Evolutionary conservation across 2,888 invertebrate species (phyloP), one percentile per base, ranked within the genome.

Genomic region (Mythimna impura): DNA sequence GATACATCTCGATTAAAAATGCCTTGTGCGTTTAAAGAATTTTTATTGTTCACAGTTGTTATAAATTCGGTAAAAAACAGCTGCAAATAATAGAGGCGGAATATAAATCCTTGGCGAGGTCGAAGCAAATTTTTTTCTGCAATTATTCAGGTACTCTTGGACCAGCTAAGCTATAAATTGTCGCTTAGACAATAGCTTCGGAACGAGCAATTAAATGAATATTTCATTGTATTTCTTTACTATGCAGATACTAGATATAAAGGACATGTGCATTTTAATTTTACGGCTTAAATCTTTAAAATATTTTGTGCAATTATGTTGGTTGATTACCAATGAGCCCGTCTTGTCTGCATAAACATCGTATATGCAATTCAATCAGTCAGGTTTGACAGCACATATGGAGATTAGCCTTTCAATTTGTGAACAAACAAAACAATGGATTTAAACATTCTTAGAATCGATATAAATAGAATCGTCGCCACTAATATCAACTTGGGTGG

Each of bases 171-270:
- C 85, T 67, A 92, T 95, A 94, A 94, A 94, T 94, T 89, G 78
- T 88, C 72, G 70, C 82, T 84, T 80, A 90, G 90, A 94, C 94
- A 93, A 94, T 92, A 88, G 91, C 84, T 86, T 88, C 87, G 81
- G 84, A 88, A 88, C 88, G 81, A 79, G 78, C 90, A 92, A 92
- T 93, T 92, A 92, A 88, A 93, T 94, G 92, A 94, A 94, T 94
- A 92, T 92, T 94, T 92, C 91, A 94, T 92, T 86, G 80, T 78
- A 87, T 92, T 92, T 92, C 91, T 76, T 84, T 61, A 78, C 58
- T 74, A 75, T 54, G 66, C 71, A 65, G 72, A 75, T 74, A 67
- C 68, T 73, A 52, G 66, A 75, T 78, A 86, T 82, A 84, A 85
- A 85, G 82, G 78, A 83, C 83, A 84, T 85, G 83, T 88, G 86